Evolutionary conservation across 2,888 invertebrate genomes (phyloP).

Genomic region (Cancer borealis): DNA sequence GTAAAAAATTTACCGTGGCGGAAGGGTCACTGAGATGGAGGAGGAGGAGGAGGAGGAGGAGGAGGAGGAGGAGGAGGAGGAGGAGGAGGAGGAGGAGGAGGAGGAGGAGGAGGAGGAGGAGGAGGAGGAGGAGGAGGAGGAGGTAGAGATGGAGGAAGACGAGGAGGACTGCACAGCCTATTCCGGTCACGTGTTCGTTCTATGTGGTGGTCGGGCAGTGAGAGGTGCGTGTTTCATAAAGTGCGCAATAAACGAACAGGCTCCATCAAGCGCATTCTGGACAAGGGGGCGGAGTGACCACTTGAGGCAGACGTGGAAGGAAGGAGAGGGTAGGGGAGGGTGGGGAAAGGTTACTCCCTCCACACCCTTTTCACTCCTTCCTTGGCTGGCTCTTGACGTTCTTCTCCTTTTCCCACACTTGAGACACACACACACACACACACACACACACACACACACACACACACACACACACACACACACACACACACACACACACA

Average conservation of each 20-base stretch:
- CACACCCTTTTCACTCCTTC: not conserved
- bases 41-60: constrained; percentile 23
- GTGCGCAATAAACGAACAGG: constrained; percentile 62
- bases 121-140: not conserved
- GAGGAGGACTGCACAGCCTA: not conserved
- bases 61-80: not conserved
- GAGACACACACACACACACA: too few relatives aligned
- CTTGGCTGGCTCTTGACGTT: not conserved
- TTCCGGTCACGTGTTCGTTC: constrained; percentile 67
- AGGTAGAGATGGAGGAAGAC: not conserved
- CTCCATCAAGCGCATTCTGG: constrained; percentile 62
- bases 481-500: too few relatives aligned
- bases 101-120: too few relatives aligned
- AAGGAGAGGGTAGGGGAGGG: not conserved
- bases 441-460: constrained; percentile 35
- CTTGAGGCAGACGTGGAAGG: not conserved
- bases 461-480: not conserved
- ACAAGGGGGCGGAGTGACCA: not conserved
- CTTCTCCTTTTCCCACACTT: not conserved
- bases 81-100: not conserved
- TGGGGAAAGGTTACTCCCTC: not conserved
- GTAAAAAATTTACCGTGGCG: constrained; percentile 63
- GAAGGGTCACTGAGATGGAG: constrained; percentile 56
- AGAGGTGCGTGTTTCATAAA: constrained; percentile 71
- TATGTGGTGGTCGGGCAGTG: constrained; percentile 64